phyloP scores from a whole-genome alignment of 1,140 invertebrate genomes.

The Gonioctena quinquepunctata region DNA sequence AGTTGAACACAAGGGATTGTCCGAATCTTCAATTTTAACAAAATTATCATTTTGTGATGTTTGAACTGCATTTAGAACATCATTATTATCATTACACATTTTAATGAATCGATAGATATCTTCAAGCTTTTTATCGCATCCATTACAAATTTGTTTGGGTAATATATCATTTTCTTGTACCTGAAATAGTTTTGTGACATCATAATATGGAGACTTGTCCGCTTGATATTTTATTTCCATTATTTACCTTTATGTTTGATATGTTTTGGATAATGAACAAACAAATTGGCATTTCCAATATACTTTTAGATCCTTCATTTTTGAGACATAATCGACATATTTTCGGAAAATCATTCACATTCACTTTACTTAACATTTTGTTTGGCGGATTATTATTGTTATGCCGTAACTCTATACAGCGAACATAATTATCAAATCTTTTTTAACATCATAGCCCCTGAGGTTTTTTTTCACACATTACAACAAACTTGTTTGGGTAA shows the following conservation, averaged over 20 bases:
- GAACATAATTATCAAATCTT: too few species aligned
- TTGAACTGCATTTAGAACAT: neutral
- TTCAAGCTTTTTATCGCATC: neutral
- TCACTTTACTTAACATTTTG: neutral
- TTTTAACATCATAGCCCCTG: too few species aligned
- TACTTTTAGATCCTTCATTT: neutral
- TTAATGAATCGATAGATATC: neutral
- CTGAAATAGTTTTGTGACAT: neutral
- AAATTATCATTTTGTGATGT: neutral
- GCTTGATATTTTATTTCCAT: neutral
- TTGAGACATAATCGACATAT: conserved; percentile 10
- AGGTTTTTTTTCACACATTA: too few species aligned
- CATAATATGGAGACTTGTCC: neutral
- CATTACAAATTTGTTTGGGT: neutral
- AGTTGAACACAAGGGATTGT: neutral
- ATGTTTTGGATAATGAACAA: neutral
- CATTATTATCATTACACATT: conserved; percentile 1
- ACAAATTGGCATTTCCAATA: neutral
- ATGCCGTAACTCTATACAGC: too few species aligned
- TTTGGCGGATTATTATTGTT: too few species aligned
- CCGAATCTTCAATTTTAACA: neutral
- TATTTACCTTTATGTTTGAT: neutral
- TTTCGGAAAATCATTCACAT: conserved; percentile 4
- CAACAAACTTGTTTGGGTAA: too few species aligned
- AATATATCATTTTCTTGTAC: conserved; percentile 4